Percentiles rank a stretch among this genome's conserved stretches.
phyloP scores from a whole-genome alignment of 1,140 invertebrate genomes.

The Drosophila lini region DNA sequence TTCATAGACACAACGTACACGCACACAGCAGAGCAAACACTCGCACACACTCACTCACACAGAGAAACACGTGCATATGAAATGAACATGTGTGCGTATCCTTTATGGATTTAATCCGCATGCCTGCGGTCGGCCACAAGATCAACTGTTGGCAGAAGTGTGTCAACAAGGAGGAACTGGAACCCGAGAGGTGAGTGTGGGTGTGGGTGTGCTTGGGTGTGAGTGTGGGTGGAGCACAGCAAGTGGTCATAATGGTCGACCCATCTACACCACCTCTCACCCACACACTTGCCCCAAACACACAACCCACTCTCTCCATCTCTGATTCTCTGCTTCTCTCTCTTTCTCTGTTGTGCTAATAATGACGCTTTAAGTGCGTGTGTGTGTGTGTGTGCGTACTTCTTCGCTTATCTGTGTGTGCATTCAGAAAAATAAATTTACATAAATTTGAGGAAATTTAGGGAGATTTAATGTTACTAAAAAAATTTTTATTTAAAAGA shows the following conservation, averaged over 20 bases:
- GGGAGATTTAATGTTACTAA: no score
- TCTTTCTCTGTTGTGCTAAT: slow-evolving; percentile 69
- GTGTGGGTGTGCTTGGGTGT: not conserved
- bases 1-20: slow-evolving; percentile 59
- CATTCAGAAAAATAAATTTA: slow-evolving; percentile 5
- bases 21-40: slow-evolving; percentile 8
- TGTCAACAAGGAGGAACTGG: slow-evolving; percentile 70
- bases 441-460: not conserved
- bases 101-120: slow-evolving; percentile 83
- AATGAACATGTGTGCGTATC: slow-evolving; percentile 68
- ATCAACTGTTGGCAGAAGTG: slow-evolving; percentile 83
- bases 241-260: slow-evolving; percentile 74
- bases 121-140: slow-evolving; percentile 80
- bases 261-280: slow-evolving; percentile 11
- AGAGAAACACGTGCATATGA: slow-evolving; percentile 29
- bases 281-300: slow-evolving; percentile 9
- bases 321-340: not conserved
- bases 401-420: slow-evolving; percentile 22
- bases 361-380: slow-evolving; percentile 71
- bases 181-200: not conserved
- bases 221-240: slow-evolving; percentile 45
- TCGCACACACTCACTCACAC: slow-evolving; percentile 6
- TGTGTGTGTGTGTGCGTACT: slow-evolving; percentile 31
- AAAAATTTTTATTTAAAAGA: not conserved
- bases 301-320: not conserved